Evolutionary conservation across 2,113 vertebrate species (phyloP), one percentile per base, ranked within the genome.

Genomic region (Ceratotherium simum): DNA sequence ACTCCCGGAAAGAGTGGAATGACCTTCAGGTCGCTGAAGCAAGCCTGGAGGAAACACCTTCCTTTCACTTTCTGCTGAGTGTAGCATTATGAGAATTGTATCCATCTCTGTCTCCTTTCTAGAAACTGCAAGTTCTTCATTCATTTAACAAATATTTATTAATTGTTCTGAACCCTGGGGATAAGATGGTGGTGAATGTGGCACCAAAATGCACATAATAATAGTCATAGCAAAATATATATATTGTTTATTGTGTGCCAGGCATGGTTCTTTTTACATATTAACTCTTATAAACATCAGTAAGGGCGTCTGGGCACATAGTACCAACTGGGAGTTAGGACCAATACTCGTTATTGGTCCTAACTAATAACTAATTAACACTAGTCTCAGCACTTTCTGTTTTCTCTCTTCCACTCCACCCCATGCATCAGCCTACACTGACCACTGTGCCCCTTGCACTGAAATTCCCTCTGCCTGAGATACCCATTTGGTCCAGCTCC

Each of bases 71-170:
- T 76, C n/a, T 86, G 33, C 14, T 31, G 11, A 46, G 9, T 8
- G 2, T 70, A 62, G 29, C 70, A 13, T 84, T 33, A 46, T 72
- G 31, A 86, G 95, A 93, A 73, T n/a, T 72, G 65, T 54, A 27
- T n/a, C 65, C 33, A 67, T 62, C 54, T 76, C 62, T 7, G 9
- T 64, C 86, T 96, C 67, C 80, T 88, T 81, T 70, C 79, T 60
- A 96, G 65, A 95, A 82, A 48, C 39, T 27, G n/a, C 65, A 82
- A 51, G 25, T 80, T 86, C 62, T 95, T 88, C 78, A 62, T 86
- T 97, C 29, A 3, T 69, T 90, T 64, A 56, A 12, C 31, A 91
- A 51, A 72, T 83, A 85, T 13, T 58, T 97, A 76, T 56, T 78
- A 76, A 60, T 79, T 90, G 36, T 75, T 75, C 46, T 84, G 42